A percentile compares a stretch with the other conserved stretches of the same genome.
Evolutionary conservation across 2,888 invertebrate species (phyloP).

Genomic region (Dyspetes luteomarginatus): DNA sequence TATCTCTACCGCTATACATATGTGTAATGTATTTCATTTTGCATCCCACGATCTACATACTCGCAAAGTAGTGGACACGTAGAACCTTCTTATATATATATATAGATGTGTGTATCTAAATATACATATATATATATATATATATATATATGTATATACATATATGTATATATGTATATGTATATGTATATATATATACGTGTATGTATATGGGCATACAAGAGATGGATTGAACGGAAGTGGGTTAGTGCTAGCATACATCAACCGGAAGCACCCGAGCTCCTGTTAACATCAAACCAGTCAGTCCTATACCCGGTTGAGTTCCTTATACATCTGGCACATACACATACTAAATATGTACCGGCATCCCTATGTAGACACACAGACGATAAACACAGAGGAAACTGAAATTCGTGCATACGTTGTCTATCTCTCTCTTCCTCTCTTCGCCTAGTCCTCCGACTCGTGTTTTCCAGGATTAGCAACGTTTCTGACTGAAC

Average conservation of each 20-base stretch:
- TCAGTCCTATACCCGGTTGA: constrained; percentile 66
- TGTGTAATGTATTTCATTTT: neutral
- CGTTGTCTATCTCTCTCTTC: constrained; percentile 14
- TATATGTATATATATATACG: constrained; percentile 29
- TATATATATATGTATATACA: constrained; percentile 4
- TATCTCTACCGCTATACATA: neutral
- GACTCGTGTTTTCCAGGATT: constrained; percentile 42
- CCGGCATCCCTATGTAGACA: constrained; percentile 20
- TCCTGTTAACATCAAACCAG: constrained; percentile 74
- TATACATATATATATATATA: neutral
- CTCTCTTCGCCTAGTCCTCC: constrained; percentile 53
- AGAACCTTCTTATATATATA: too few relatives aligned
- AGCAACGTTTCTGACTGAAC: constrained; percentile 35
- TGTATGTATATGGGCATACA: neutral
- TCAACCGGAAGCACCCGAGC: constrained; percentile 70
- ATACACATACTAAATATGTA: constrained; percentile 14
- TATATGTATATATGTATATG: constrained; percentile 1
- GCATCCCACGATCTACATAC: constrained; percentile 2
- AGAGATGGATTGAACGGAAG: constrained; percentile 70
- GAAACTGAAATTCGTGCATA: constrained; percentile 26
- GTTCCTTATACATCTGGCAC: constrained; percentile 25
- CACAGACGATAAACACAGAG: constrained; percentile 45
- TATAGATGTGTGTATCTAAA: constrained; percentile 5
- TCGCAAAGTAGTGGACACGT: too few relatives aligned
- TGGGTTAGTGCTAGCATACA: constrained; percentile 69